A percentile compares a stretch with the other conserved stretches of the same genome.
Evolutionary conservation across 2,888 invertebrate species (phyloP).

Genomic region (Lithodes maja): DNA sequence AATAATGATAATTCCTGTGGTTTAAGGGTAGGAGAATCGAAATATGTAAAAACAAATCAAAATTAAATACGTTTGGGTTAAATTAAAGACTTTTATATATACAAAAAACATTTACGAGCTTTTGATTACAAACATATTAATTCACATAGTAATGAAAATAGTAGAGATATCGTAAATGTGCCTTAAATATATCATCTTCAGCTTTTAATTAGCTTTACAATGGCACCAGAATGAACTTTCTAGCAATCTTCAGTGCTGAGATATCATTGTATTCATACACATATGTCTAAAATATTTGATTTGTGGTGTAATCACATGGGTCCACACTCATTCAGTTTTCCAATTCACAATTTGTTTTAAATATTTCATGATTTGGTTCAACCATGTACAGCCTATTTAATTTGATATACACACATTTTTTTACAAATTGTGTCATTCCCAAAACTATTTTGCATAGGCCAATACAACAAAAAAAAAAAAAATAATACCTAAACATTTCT

Average conservation of each 20-base stretch:
- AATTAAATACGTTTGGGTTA: too few relatives aligned
- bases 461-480: not conserved
- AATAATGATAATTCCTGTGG: too few relatives aligned
- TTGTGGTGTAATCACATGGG: not conserved
- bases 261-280: conserved; percentile 4
- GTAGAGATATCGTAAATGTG: not conserved
- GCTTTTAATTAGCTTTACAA: conserved; percentile 12
- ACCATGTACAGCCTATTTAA: not conserved
- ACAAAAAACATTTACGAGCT: not conserved
- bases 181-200: conserved; percentile 10
- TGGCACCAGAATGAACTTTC: conserved; percentile 12
- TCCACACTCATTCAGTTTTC: not conserved
- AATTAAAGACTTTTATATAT: too few relatives aligned
- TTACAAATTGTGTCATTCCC: not conserved
- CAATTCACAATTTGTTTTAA: not conserved
- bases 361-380: not conserved
- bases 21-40: too few relatives aligned
- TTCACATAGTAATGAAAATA: not conserved
- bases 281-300: not conserved
- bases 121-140: not conserved
- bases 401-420: not conserved
- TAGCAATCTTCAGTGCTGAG: not conserved
- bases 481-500: not conserved
- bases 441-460: not conserved
- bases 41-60: too few relatives aligned